phyloP scores from a whole-genome alignment of 2,797 vertebrate genomes.

The Chaetophractus vellerosus region DNA sequence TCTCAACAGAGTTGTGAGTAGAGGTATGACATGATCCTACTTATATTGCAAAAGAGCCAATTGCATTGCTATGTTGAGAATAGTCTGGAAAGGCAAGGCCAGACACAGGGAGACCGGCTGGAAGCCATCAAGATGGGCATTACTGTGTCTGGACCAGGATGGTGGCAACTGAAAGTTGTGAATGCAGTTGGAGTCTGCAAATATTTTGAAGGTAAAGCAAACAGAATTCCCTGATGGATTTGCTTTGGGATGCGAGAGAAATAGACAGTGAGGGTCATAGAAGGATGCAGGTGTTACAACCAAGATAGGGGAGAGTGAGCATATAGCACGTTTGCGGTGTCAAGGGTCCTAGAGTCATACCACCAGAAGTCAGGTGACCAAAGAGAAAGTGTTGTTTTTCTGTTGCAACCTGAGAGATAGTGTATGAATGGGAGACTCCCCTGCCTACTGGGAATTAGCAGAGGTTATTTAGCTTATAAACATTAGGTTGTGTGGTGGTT shows the following conservation, averaged over 20 bases:
- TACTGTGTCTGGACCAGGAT: neutral
- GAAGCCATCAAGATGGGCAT: neutral
- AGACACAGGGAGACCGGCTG: accelerated
- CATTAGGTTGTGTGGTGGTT: neutral
- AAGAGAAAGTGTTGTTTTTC: neutral
- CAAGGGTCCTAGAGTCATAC: neutral
- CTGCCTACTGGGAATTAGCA: neutral
- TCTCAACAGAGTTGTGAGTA: neutral
- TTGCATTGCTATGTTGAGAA: neutral
- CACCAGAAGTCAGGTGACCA: neutral
- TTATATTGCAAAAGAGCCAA: neutral
- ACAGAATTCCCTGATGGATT: neutral
- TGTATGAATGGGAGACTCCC: neutral
- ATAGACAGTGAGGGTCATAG: neutral
- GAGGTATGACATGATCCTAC: neutral
- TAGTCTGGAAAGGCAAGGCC: neutral
- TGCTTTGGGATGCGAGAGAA: neutral
- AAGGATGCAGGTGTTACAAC: neutral
- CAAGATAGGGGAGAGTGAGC: neutral
- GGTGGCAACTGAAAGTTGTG: no score
- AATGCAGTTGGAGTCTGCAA: neutral
- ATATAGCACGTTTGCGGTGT: neutral
- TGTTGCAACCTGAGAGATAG: neutral
- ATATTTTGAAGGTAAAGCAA: neutral
- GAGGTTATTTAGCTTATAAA: neutral